These are phyloP conservation scores for Carposina sasakii DNA, from an alignment of 1,140 invertebrate species.

Conservation along the genomic window DNA sequence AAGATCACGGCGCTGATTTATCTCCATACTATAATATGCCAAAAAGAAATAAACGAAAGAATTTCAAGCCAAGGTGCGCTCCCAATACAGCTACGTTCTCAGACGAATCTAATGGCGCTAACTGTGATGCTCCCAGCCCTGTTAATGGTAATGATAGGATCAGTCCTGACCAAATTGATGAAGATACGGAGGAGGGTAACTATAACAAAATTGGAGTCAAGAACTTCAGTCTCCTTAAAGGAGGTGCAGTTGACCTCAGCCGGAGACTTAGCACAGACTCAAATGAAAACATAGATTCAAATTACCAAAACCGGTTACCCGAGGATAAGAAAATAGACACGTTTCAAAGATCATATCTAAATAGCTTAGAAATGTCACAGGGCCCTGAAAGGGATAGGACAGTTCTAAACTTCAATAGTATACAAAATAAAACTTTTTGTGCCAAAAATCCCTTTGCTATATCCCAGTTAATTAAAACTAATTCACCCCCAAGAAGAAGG, in stretches of 20 bases:
- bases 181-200: constrained; percentile 37
- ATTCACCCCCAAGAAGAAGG: constrained; percentile 70
- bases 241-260: constrained; percentile 65
- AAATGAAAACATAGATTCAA: constrained; percentile 67
- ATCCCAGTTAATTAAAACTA: constrained; percentile 71
- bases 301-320: constrained; percentile 60
- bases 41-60: constrained; percentile 79
- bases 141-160: constrained; percentile 66
- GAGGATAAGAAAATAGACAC: constrained; percentile 60
- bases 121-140: constrained; percentile 61
- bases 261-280: constrained; percentile 68
- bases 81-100: constrained; percentile 71
- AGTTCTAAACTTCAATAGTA: constrained; percentile 63
- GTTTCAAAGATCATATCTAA: constrained; percentile 68
- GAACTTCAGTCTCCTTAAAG: constrained; percentile 66
- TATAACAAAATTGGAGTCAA: constrained; percentile 69
- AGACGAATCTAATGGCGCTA: constrained; percentile 65
- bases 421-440: constrained; percentile 70
- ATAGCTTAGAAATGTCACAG: constrained; percentile 64
- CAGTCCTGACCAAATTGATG: constrained; percentile 43
- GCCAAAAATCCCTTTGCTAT: constrained; percentile 73
- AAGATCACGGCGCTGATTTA: constrained; percentile 64
- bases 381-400: constrained; percentile 51
- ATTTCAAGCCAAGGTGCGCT: constrained; percentile 78
- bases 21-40: constrained; percentile 70